Base-by-base conservation (phyloP, 1,140 invertebrate genomes). In the Leptopilina boulardi region DNA sequence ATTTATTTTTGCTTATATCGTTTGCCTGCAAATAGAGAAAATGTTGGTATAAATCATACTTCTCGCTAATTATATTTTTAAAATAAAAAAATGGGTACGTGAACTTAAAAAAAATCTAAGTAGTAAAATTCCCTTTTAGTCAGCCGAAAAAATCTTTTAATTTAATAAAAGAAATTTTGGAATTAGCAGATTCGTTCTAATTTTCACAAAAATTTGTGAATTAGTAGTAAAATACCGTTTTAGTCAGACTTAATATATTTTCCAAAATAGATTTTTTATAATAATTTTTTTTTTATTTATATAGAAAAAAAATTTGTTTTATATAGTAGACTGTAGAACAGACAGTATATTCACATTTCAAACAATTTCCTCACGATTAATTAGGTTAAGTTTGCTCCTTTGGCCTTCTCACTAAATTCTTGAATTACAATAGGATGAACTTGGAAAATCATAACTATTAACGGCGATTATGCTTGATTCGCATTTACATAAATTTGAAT, bases 371-470 rank as follows among this genome's bases (percentile, higher is more conserved):
- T 26, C 15, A 21, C 19, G 23, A 2, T 2, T 30, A 51, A n/a
- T 51, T 51, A 51, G 5, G 13, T 51, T 51, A 51, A n/a, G 15
- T 21, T 23, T 26, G 23, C 56, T 66, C 21, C 6, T 66, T 66
- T 26, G 21, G 4, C 3, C 21, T 66, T 3, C 23, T 21, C 21
- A 13, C 21, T 66, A 66, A 26, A 26, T 66, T 15, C 23, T n/a
- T 66, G 23, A 10, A 66, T 30, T 66, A 30, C 21, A 66, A 66
- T 26, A 13, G 21, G 23, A 11, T 66, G 9, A 66, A 26, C 10
- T 66, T 66, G 21, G 56, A 66, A 66, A 30, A 66, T 66, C 21
- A 21, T 66, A 66, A 66, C 56, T 66, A 66, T 66, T 66, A 66
- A 66, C 56, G 56, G 2, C 56, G 56, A 66, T 66, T 66, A 66